phyloP scores from a whole-genome alignment of 2,797 vertebrate genomes.

The Enteromius afrohamiltoni region DNA sequence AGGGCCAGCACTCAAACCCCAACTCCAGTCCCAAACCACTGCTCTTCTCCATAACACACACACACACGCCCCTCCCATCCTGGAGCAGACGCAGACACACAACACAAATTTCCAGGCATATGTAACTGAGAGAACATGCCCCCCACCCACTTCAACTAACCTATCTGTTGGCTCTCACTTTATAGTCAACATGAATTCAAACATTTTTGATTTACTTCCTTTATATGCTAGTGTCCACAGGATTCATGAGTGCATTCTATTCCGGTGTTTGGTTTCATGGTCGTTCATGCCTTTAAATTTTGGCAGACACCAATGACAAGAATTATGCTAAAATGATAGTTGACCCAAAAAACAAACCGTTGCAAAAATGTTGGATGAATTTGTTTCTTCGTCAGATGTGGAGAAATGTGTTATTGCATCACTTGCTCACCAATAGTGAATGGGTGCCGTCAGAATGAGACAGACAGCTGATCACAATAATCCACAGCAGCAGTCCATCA shows the following conservation, averaged over 20 bases:
- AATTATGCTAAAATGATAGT: not conserved
- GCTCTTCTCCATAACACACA: constrained; percentile 68
- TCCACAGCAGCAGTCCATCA: not conserved
- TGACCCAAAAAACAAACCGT: not conserved
- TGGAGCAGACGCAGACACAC: constrained; percentile 73
- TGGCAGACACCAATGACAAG: not conserved
- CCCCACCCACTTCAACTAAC: constrained; percentile 53
- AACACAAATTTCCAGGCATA: constrained; percentile 81
- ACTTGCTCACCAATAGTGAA: not conserved
- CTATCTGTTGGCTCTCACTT: not conserved
- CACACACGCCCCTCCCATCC: constrained; percentile 70
- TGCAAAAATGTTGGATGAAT: not conserved
- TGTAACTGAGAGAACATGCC: constrained; percentile 64
- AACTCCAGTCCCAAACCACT: constrained; percentile 60
- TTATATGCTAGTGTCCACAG: not conserved
- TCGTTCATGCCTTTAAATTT: not conserved
- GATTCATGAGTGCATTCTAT: not conserved
- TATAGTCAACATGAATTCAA: not conserved
- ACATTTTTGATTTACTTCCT: not conserved
- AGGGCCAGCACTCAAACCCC: constrained; percentile 79
- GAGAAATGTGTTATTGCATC: not conserved
- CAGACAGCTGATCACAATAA: not conserved
- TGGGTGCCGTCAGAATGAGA: not conserved
- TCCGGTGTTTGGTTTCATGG: not conserved
- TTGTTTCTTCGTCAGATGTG: not conserved